These are phyloP conservation scores for Biston stratarius DNA, from an alignment of 2,888 invertebrate species.

Conservation along the genomic window DNA sequence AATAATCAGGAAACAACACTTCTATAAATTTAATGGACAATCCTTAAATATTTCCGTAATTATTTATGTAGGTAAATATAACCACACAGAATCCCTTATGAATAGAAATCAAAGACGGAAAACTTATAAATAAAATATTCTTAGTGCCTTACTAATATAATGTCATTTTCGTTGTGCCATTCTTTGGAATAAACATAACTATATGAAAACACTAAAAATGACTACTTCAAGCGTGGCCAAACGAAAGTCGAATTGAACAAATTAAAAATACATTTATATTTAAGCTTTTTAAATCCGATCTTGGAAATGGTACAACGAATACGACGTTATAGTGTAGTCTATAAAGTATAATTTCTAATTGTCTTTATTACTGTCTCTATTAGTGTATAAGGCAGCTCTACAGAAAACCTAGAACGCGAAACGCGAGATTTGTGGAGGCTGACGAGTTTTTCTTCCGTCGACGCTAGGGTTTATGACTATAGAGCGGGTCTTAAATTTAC, in stretches of 20 bases:
- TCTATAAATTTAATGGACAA: background rate
- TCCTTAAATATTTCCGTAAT: background rate
- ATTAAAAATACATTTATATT: no score
- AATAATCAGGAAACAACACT: background rate
- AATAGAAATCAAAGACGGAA: no score
- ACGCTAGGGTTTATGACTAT: no score
- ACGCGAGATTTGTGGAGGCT: no score
- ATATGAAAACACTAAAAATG: no score
- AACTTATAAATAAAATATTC: background rate
- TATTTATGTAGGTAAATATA: background rate
- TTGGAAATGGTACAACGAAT: background rate
- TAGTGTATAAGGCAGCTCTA: no score
- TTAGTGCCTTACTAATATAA: background rate
- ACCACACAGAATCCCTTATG: background rate
- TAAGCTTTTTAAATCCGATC: background rate
- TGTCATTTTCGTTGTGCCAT: background rate
- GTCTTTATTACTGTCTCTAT: no score
- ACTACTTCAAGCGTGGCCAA: no score
- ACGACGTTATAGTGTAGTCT: background rate
- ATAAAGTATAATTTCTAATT: no score
- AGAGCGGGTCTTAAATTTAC: background rate
- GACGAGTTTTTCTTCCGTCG: no score
- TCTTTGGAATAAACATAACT: background rate
- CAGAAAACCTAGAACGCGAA: no score
- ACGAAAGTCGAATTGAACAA: no score